Evolutionary conservation across 2,888 invertebrate genomes (phyloP), one percentile per base, ranked within the genome.

Genomic region (Agrochola macilenta): DNA sequence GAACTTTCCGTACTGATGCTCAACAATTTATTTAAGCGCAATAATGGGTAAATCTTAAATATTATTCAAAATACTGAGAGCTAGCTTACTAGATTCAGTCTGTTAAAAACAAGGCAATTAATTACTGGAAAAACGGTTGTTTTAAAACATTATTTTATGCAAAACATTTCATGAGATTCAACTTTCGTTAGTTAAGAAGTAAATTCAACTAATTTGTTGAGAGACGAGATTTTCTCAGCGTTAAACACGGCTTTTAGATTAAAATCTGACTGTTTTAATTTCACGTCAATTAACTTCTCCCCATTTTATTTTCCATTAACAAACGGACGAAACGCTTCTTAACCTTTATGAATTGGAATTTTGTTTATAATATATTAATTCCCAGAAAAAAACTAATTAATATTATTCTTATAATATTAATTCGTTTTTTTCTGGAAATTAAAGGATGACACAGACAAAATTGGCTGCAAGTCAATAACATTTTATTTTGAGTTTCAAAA

Each of bases 281-380:
- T 93, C 89, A 91, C 93, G 90, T 93, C 92, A 93, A 93, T 94
- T 93, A 93, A 93, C 93, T 92, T 93, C 89, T 89, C 78, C 83
- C 87, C 88, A 90, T 93, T 94, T 92, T 89, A 91, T 91, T 92
- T 92, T 91, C 88, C 83, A 91, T 92, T 91, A 90, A 85, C 87
- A 83, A 86, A 90, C 86, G 78, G 80, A 89, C 78, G 87, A 77
- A 80, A 88, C 76, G 87, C 57, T 71, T 84, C 88, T 83, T 83
- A 69, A 84, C 78, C 83, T 85, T 86, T 77, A 69, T 72, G 77
- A 87, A 87, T 86, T 85, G 85, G 88, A 85, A 89, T 90, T 85
- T 85, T 86, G 84, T 88, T 87, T 89, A 82, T 85, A 83, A 87
- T n/a, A n/a, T n/a, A n/a, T n/a, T n/a, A n/a, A n/a, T n/a, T n/a